Percentiles rank a stretch among this genome's conserved stretches.
phyloP scores from a whole-genome alignment of 2,797 vertebrate genomes.

The Chelidonichthys spinosus region DNA sequence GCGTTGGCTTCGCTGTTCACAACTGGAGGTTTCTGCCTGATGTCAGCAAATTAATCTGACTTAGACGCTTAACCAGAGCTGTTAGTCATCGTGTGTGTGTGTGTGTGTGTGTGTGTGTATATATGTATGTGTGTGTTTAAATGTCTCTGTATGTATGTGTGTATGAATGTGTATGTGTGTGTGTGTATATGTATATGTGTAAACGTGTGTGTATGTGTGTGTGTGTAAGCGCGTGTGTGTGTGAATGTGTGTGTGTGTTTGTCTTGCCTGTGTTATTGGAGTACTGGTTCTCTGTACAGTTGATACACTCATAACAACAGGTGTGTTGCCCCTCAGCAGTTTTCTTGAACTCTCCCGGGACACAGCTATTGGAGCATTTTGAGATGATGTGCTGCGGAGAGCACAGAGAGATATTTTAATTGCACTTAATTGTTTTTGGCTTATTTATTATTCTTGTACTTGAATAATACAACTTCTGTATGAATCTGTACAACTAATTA shows the following conservation, averaged over 20 bases:
- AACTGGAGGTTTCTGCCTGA: too few species aligned
- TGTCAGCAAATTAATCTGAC: too few species aligned
- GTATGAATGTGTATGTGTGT: neutral
- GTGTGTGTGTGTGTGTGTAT: too few species aligned
- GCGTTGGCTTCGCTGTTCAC: too few species aligned
- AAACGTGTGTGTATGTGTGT: neutral
- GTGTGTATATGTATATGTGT: neutral
- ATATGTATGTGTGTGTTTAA: too few species aligned
- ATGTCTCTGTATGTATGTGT: too few species aligned
- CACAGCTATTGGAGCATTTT: constrained; percentile 87
- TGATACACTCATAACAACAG: constrained; percentile 91
- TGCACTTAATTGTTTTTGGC: neutral
- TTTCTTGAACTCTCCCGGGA: constrained; percentile 90
- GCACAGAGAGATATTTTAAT: neutral
- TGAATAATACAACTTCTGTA: neutral
- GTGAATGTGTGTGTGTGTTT: neutral
- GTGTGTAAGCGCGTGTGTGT: neutral
- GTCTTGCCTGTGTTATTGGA: constrained; percentile 86
- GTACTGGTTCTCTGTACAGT: constrained; percentile 89
- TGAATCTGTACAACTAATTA: neutral
- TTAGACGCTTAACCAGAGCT: too few species aligned
- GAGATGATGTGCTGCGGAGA: constrained; percentile 83
- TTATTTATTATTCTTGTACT: neutral
- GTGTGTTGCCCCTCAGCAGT: constrained; percentile 87
- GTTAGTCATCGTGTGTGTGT: too few species aligned